These are phyloP conservation scores for Lepisosteus osseus DNA, from an alignment of 2,113 vertebrate species.

Conservation along the genomic window DNA sequence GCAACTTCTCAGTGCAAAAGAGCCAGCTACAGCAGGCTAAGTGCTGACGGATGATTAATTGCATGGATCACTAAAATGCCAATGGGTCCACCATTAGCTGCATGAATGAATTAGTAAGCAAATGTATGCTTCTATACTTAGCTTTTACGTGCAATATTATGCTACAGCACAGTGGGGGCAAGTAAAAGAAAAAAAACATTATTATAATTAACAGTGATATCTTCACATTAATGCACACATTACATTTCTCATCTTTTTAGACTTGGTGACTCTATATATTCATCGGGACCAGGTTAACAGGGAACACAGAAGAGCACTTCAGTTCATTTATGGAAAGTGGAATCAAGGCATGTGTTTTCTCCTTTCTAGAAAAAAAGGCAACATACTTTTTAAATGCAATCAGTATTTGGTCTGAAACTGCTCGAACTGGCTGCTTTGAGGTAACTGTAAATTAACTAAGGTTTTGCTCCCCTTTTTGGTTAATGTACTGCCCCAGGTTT, in stretches of 20 bases:
- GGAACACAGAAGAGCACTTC: background rate
- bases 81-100: background rate
- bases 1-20: background rate
- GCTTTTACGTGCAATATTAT: background rate
- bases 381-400: no score
- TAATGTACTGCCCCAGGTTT: no score
- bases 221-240: background rate
- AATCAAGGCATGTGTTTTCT: no score
- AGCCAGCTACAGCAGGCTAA: constrained; percentile 9
- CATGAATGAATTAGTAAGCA: constrained; percentile 1
- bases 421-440: no score
- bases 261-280: background rate
- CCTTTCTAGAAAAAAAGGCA: no score
- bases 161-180: background rate
- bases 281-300: background rate
- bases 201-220: background rate
- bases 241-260: background rate
- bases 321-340: no score
- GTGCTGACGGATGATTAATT: constrained; percentile 2
- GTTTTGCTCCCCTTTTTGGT: no score
- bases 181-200: background rate
- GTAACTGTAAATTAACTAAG: no score
- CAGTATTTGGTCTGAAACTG: no score
- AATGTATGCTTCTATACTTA: background rate
- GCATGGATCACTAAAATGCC: constrained; percentile 8